Evolutionary conservation across 92 coral and sea anemone species (phyloP).

Genomic region (Porites evermanni): DNA sequence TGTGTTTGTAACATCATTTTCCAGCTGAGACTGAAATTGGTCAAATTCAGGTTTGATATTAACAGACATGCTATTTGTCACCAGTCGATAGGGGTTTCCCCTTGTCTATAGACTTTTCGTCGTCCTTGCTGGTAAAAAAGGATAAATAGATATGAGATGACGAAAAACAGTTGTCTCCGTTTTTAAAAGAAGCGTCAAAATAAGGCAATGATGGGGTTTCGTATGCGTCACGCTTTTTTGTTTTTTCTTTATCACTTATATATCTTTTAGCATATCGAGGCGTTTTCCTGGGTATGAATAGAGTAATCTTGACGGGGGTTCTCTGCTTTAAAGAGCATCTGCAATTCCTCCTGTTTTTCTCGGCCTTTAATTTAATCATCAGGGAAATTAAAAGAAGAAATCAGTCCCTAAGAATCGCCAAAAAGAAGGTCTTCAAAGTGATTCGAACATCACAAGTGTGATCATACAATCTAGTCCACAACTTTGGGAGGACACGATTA

Average conservation of each 20-base stretch:
- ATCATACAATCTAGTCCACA: too few relatives aligned
- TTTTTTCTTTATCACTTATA: not conserved
- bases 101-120: too few relatives aligned
- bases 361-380: too few relatives aligned
- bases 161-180: not conserved
- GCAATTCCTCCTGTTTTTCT: constrained; percentile 6
- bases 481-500: too few relatives aligned
- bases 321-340: not conserved
- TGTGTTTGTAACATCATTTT: too few relatives aligned
- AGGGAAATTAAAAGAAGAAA: not conserved
- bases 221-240: not conserved
- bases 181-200: not conserved
- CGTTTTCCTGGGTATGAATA: not conserved
- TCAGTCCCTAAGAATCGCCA: not conserved
- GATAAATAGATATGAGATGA: not conserved
- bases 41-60: too few relatives aligned
- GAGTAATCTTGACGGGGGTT: not conserved
- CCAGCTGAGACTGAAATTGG: too few relatives aligned
- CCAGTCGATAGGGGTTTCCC: too few relatives aligned
- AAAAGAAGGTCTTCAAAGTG: too few relatives aligned
- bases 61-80: too few relatives aligned
- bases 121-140: not conserved
- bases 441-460: too few relatives aligned
- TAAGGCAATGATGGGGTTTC: not conserved
- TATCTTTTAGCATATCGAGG: not conserved